Evolutionary conservation across 2,888 invertebrate genomes (phyloP), one percentile per base, ranked within the genome.

Genomic region (Caenorhabditis sp.): DNA sequence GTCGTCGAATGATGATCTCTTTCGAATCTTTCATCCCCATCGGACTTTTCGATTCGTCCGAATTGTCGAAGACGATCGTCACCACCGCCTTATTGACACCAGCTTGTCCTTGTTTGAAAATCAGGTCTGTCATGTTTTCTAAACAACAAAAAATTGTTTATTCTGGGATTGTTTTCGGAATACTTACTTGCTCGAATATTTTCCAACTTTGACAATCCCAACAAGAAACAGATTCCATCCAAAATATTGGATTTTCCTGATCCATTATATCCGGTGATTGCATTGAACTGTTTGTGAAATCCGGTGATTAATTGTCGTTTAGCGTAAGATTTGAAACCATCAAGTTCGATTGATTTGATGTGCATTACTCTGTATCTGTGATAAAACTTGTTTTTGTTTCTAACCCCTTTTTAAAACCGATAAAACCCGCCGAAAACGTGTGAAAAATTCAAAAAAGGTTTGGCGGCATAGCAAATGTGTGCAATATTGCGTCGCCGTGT

Each of bases 311-410:
- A 95, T 0, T 95, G 95, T 80, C 94, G 91, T 81, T 93, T 93
- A 0, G 95, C 96, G 86, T 99, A 99, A 0, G 97, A 97, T 89
- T 99, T 99, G 88, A 99, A 99, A 57, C 99, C 99, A 87, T 99
- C 97, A 59, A 99, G 90, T 43, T 94, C 91, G 83, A 97, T 93
- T 1, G 93, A 93, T 89, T 95, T 97, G 58, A 99, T 93, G 88
- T 92, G 92, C 97, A 99, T 97, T 31, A n/a, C n/a, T 31, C 31
- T 31, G 31, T 31, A 31, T 60, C 6, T 62, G 27, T 31, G 62
- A 31, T 27, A 14, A 55, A 55, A 55, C 10, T 26, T 17, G 24
- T 8, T 4, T 4, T 26, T 55, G 5, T 55, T 23, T 6, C n/a
- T n/a, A n/a, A n/a, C n/a, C n/a, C n/a, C n/a, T n/a, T n/a, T n/a